Percentiles rank a stretch among this genome's conserved stretches.
Evolutionary conservation across 2,113 vertebrate genomes (phyloP).

Genomic region (Cygnus atratus): DNA sequence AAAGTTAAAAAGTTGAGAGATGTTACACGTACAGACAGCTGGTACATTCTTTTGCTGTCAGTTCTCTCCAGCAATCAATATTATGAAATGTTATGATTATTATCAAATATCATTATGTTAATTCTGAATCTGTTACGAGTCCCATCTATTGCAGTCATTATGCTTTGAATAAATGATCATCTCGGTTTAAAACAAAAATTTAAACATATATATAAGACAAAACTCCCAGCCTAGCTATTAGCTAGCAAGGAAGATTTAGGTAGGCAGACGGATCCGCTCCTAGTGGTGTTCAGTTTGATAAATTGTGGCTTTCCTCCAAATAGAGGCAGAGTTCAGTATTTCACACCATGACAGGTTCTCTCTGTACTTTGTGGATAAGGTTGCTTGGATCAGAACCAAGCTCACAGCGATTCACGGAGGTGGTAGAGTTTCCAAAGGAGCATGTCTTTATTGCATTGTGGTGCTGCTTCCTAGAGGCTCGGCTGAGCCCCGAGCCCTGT

Average conservation of each 20-base stretch:
- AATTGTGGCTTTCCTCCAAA: slow-evolving; percentile 67
- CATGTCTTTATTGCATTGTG: not conserved
- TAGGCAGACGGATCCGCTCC: slow-evolving; percentile 48
- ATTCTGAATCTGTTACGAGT: slow-evolving; percentile 65
- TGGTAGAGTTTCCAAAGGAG: slow-evolving; percentile 11
- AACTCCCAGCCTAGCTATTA: slow-evolving; percentile 46
- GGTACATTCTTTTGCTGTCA: slow-evolving; percentile 48
- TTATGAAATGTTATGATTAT: slow-evolving; percentile 72
- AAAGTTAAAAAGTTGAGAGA: slow-evolving; percentile 36
- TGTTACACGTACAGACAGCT: slow-evolving; percentile 49
- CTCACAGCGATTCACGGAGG: slow-evolving; percentile 30
- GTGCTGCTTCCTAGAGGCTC: slow-evolving; percentile 1
- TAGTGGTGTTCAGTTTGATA: slow-evolving; percentile 53
- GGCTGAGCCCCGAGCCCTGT: not conserved
- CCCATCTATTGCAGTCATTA: slow-evolving; percentile 21
- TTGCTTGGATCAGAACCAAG: slow-evolving; percentile 58
- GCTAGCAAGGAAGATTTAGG: slow-evolving; percentile 46
- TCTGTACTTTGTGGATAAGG: slow-evolving; percentile 68
- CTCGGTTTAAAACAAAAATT: not conserved
- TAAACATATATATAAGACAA: not conserved
- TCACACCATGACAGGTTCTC: slow-evolving; percentile 68
- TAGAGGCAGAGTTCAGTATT: slow-evolving; percentile 64
- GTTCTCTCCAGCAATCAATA: slow-evolving; percentile 62
- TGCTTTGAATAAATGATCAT: slow-evolving; percentile 27
- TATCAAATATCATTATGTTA: slow-evolving; percentile 69